A percentile compares a stretch with the other conserved stretches of the same genome.
Evolutionary conservation across 1,140 invertebrate genomes (phyloP).

Genomic region (Aphelinus atriplicis): DNA sequence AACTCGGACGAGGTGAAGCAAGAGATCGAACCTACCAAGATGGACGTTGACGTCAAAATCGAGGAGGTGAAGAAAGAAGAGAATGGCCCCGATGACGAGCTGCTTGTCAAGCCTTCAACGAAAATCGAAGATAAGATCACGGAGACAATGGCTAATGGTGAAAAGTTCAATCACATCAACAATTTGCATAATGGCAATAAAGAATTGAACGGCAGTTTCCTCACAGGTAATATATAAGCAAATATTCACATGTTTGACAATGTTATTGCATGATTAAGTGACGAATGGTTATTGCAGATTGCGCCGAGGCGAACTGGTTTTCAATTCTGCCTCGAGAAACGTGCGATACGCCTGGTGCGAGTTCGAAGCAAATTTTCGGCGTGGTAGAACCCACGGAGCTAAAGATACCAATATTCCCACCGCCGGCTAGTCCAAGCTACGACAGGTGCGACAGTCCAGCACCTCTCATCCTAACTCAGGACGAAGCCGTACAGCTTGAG

Average conservation of each 20-base stretch:
- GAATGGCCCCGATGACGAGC: constrained; percentile 46
- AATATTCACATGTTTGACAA: too few species aligned
- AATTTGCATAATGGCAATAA: constrained; percentile 60
- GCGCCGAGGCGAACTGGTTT: constrained; percentile 69
- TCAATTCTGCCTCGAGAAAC: constrained; percentile 73
- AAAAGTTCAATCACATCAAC: constrained; percentile 63
- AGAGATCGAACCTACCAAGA: constrained; percentile 54
- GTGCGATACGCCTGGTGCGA: constrained; percentile 69
- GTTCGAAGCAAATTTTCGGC: constrained; percentile 64
- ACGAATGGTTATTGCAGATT: constrained; percentile 1
- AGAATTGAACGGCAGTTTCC: constrained; percentile 62
- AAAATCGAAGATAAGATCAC: constrained; percentile 59
- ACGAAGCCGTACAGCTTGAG: constrained; percentile 79
- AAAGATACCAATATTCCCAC: constrained; percentile 73
- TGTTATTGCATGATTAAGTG: too few species aligned
- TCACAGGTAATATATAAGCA: constrained; percentile 51
- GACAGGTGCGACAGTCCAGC: constrained; percentile 80
- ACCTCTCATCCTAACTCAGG: constrained; percentile 79
- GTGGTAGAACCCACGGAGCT: constrained; percentile 66
- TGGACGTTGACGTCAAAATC: constrained; percentile 52
- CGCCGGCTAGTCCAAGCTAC: constrained; percentile 70
- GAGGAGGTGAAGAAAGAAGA: constrained; percentile 55
- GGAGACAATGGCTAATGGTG: constrained; percentile 60
- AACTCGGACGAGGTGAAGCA: constrained; percentile 64
- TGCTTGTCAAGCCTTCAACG: constrained; percentile 43